Conservation (phyloP, 1,140 invertebrate genomes). For the Eubasilissa regina region DNA sequence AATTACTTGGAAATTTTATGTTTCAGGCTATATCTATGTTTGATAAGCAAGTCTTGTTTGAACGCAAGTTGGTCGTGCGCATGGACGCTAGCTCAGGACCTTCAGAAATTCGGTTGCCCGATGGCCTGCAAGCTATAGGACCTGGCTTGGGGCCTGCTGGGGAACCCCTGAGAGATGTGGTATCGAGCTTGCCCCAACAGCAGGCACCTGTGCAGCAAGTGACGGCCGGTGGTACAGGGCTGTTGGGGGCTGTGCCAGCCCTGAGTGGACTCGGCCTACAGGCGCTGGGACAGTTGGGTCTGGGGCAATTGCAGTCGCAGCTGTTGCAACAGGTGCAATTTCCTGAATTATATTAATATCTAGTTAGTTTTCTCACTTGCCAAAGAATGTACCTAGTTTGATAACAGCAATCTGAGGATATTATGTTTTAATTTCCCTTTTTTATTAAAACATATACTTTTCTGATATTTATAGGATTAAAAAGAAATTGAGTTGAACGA, state of each 20-base stretch:
- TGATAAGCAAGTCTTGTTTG: constrained; percentile 94
- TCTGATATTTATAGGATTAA: not conserved
- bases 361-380: not conserved
- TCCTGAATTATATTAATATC: not conserved
- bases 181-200: constrained; percentile 82
- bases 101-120: too few relatives aligned
- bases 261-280: too few relatives aligned
- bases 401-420: too few relatives aligned
- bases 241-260: too few relatives aligned
- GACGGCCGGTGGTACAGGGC: too few relatives aligned
- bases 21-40: too few relatives aligned
- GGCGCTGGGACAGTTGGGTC: too few relatives aligned
- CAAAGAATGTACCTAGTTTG: not conserved
- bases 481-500: too few relatives aligned
- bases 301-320: too few relatives aligned
- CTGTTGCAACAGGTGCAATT: constrained; percentile 66
- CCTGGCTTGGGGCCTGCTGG: constrained; percentile 93
- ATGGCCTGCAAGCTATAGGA: constrained; percentile 91
- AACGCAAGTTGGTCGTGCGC: constrained; percentile 93
- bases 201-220: constrained; percentile 63
- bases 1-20: not conserved
- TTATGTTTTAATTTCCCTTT: too few relatives aligned
- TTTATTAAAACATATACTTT: too few relatives aligned
- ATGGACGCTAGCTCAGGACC: constrained; percentile 83
- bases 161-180: constrained; percentile 89